Evolutionary conservation across 2,888 invertebrate species (phyloP).

Genomic region (Itoplectis maculator): DNA sequence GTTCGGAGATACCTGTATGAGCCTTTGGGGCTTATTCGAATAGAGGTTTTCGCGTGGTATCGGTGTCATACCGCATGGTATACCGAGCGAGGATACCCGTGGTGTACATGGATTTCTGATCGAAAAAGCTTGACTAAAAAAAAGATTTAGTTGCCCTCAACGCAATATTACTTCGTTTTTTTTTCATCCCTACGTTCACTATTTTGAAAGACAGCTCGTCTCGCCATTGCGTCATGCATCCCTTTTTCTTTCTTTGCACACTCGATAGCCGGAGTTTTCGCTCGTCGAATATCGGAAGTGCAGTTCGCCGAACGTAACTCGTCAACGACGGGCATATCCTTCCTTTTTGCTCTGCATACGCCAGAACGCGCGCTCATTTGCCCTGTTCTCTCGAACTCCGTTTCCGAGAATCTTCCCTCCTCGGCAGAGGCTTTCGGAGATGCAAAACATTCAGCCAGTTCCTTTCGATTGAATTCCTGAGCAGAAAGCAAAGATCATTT

Average conservation of each 20-base stretch:
- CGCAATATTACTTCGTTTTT: background rate
- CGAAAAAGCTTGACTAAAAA: constrained; percentile 6
- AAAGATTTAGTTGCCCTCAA: background rate
- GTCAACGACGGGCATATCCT: constrained; percentile 48
- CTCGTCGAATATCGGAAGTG: constrained; percentile 54
- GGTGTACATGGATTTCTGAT: constrained; percentile 2
- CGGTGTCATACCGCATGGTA: background rate
- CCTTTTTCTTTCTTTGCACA: constrained; percentile 12
- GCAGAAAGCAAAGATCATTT: background rate
- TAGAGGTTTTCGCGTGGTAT: background rate
- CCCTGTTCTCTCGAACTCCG: constrained; percentile 30
- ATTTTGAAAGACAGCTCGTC: constrained; percentile 26
- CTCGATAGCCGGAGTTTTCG: constrained; percentile 11
- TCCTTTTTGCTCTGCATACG: constrained; percentile 25
- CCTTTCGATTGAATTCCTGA: constrained; percentile 38
- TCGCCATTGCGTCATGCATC: constrained; percentile 1
- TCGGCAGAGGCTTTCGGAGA: background rate
- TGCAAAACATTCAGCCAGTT: constrained; percentile 46
- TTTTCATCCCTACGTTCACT: background rate
- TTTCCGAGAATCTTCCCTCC: constrained; percentile 20
- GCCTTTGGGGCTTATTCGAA: background rate
- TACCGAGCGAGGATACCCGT: background rate
- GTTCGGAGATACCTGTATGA: constrained; percentile 6
- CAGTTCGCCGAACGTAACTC: constrained; percentile 50
- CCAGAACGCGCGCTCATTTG: background rate